phyloP scores from a whole-genome alignment of 1,140 invertebrate species.

The Drosophila erecta region DNA sequence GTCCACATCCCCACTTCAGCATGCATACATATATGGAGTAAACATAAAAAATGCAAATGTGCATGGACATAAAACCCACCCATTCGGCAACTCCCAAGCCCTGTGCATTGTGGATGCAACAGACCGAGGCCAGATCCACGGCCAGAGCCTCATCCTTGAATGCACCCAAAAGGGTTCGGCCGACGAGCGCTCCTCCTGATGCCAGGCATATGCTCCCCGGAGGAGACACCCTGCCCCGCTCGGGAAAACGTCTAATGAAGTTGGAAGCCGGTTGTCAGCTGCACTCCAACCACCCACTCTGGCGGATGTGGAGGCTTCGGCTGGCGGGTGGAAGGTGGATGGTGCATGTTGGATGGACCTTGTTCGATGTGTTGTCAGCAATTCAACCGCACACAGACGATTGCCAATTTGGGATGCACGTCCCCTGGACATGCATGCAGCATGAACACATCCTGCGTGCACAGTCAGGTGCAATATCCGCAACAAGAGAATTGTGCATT shows the following conservation, averaged over 20 bases:
- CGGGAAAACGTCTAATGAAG: conserved; percentile 50
- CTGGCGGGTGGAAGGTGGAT: background rate
- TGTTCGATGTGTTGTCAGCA: conserved; percentile 33
- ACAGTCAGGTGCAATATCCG: conserved; percentile 56
- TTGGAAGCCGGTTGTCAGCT: conserved; percentile 26
- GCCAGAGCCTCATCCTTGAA: conserved; percentile 30
- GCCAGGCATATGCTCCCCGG: conserved; percentile 7
- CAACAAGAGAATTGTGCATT: conserved; percentile 23
- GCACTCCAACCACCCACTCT: conserved; percentile 15
- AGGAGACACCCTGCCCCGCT: background rate
- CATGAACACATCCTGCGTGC: conserved; percentile 29
- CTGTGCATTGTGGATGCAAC: conserved; percentile 42
- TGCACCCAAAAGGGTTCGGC: conserved; percentile 38
- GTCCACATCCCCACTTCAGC: background rate
- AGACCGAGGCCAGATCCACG: conserved; percentile 12
- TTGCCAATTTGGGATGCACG: conserved; percentile 47
- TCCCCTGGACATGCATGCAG: conserved; percentile 14
- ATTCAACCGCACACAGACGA: conserved; percentile 56
- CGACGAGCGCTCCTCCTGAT: background rate
- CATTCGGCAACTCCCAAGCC: background rate
- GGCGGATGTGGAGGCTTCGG: conserved; percentile 2
- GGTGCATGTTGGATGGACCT: background rate
- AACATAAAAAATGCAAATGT: conserved; percentile 58
- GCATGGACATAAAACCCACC: conserved; percentile 20
- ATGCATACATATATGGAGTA: conserved; percentile 15